Evolutionary conservation across 2,797 vertebrate species (phyloP), one percentile per base, ranked within the genome.

Genomic region (Megaceryle alcyon): DNA sequence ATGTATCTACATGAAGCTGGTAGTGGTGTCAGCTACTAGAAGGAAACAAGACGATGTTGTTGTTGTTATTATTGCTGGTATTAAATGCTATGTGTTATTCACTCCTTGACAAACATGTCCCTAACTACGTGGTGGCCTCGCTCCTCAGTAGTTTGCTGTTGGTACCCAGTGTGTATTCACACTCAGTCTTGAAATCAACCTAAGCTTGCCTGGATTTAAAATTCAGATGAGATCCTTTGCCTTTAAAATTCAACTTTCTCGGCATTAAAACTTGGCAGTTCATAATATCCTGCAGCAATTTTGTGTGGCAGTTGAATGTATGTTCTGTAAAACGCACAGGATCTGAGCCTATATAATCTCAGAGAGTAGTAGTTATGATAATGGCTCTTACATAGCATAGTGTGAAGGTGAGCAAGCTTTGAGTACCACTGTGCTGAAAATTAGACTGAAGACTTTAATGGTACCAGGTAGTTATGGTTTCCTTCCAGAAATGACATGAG

Each of bases 111-210:
- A 57, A 0, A 49, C 1, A 0, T 56, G 28, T 17, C 25, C 46
- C 28, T 31, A 12, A 17, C 23, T 37, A 3, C 0, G 0, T 15
- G 26, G 25, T 31, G 43, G 2, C 81, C 23, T 59, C 2, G 0
- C 26, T 69, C 22, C 54, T 12, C 19, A 51, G 48, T 14, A 23
- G 31, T 63, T 72, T 31, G 21, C 41, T 44, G 16, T 12, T 72
- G 14, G 69, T 71, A 23, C 0, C 0, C 13, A 6, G 22, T 35
- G 35, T 76, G 3, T 46, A 15, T 68, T 89, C 28, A 17, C 56
- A 8, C 9, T 69, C 23, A 33, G 0, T 54, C 43, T 41, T 70
- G 9, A 87, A 60, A 64, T 53, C n/a, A 37, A 2, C 35, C 61
- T 16, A 22, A 29, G n/a, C 39, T 65, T 46, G 18, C 28, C 17